These are phyloP conservation scores for Drosophila burlai DNA, from an alignment of 1,140 invertebrate genomes.

Conservation along the genomic window DNA sequence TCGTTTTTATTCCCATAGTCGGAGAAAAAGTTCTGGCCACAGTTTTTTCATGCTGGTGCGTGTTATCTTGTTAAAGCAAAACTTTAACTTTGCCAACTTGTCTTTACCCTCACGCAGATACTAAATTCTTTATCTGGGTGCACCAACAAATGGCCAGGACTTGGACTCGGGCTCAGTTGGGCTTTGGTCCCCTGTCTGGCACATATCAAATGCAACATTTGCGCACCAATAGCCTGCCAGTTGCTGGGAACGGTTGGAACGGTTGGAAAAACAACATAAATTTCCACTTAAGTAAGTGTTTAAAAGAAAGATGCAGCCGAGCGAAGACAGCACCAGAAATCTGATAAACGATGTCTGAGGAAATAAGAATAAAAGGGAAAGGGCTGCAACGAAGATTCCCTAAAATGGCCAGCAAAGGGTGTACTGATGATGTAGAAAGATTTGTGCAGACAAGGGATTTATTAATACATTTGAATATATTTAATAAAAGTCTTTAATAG, in stretches of 20 bases:
- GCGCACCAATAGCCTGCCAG: conserved; percentile 65
- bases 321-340: conserved; percentile 43
- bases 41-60: conserved; percentile 82
- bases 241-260: conserved; percentile 42
- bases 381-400: neutral
- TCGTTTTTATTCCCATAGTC: conserved; percentile 14
- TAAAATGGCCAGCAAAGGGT: neutral
- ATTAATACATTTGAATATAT: too few relatives aligned
- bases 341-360: conserved; percentile 72
- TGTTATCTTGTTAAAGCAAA: conserved; percentile 84
- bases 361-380: conserved; percentile 35
- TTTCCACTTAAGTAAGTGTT: conserved; percentile 83
- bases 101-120: conserved; percentile 68
- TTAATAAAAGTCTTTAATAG: too few relatives aligned
- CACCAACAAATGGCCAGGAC: conserved; percentile 69
- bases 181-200: conserved; percentile 69
- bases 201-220: conserved; percentile 82
- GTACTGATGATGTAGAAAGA: neutral
- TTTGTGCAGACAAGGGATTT: neutral
- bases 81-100: conserved; percentile 80
- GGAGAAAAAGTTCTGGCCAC: conserved; percentile 76
- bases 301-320: conserved; percentile 74
- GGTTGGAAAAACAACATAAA: conserved; percentile 79
- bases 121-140: conserved; percentile 58
- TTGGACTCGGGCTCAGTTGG: conserved; percentile 50